Evolutionary conservation across 64 coral and sea anemone genomes (phyloP).

Genomic region (Actinia tenebrosa): DNA sequence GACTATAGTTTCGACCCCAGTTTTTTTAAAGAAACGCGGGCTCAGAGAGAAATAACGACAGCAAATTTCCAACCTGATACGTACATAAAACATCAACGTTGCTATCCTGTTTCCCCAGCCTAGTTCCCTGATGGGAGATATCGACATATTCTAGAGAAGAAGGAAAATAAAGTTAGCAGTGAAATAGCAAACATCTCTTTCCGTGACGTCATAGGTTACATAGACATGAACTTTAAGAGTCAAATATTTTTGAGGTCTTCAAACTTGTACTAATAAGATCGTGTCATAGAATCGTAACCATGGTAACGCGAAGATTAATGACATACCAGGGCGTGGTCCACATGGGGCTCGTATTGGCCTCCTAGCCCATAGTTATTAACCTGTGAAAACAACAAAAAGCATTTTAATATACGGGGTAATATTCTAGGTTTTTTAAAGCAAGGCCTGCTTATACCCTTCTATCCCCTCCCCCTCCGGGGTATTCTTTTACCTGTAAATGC

Average conservation of each 20-base stretch:
- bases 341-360: slow-evolving; percentile 52
- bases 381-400: not conserved
- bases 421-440: too few species aligned
- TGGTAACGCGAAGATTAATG: not conserved
- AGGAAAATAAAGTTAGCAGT: not conserved
- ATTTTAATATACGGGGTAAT: too few species aligned
- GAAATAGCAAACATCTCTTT: not conserved
- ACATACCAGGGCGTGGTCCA: slow-evolving; percentile 27
- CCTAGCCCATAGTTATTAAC: slow-evolving; percentile 56
- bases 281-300: too few species aligned
- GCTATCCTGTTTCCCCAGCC: slow-evolving; percentile 75
- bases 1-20: too few species aligned
- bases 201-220: not conserved
- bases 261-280: too few species aligned
- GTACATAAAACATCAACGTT: slow-evolving; percentile 89
- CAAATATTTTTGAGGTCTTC: too few species aligned
- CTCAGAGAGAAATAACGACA: too few species aligned
- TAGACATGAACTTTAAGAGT: not conserved
- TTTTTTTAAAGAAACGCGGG: too few species aligned
- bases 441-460: too few species aligned
- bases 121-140: not conserved
- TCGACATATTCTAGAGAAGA: not conserved
- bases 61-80: not conserved
- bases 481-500: slow-evolving; percentile 60
- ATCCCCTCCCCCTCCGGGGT: too few species aligned